Evolutionary conservation across 2,797 vertebrate genomes (phyloP).

Genomic region (Loriculus beryllinus): DNA sequence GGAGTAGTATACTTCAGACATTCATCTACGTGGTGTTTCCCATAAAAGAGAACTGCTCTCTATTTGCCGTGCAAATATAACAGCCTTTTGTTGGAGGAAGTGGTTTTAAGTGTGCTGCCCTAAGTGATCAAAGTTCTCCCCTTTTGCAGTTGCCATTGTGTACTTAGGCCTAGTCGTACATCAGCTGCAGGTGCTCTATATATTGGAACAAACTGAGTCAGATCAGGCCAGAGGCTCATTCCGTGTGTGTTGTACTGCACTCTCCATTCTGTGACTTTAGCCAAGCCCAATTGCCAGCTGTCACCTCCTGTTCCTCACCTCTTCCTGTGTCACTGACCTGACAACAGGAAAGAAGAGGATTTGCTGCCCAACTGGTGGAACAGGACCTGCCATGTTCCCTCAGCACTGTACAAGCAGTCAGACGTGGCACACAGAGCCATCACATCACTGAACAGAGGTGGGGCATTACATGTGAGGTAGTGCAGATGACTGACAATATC

Average conservation of each 20-base stretch:
- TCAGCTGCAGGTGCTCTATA: not conserved
- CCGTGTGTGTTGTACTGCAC: not conserved
- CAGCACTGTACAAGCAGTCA: not conserved
- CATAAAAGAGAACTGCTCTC: not conserved
- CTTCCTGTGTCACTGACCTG: fast-evolving
- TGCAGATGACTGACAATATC: not conserved
- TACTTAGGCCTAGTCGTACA: not conserved
- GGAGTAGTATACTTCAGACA: not conserved
- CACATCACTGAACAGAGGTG: not conserved
- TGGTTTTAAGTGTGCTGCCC: not conserved
- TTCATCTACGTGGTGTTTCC: not conserved
- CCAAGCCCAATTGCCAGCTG: not conserved
- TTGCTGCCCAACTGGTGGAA: not conserved
- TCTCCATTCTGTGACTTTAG: not conserved
- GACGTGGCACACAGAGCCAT: fast-evolving
- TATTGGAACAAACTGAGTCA: fast-evolving
- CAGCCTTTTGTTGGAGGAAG: not conserved
- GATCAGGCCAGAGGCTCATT: not conserved
- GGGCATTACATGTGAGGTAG: fast-evolving
- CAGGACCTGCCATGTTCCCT: fast-evolving
- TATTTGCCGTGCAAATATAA: not conserved
- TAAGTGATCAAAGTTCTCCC: not conserved
- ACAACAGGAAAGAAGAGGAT: fast-evolving
- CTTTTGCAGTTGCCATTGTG: fast-evolving
- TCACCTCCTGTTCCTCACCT: not conserved